phyloP scores from a whole-genome alignment of 2,113 vertebrate species.

The Thinocorus orbignyianus region DNA sequence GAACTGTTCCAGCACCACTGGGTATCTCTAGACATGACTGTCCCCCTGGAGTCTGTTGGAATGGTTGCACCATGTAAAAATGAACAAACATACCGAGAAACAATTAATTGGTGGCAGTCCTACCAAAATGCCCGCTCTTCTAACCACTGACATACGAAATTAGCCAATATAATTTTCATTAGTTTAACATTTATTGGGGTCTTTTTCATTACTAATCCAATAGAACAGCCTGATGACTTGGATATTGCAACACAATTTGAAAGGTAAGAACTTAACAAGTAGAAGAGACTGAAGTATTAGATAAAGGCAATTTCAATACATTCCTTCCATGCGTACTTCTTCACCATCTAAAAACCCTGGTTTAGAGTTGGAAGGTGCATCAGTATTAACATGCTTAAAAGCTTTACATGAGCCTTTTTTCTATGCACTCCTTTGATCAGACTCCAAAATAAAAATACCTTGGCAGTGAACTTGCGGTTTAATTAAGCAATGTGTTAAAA shows the following conservation, averaged over 20 bases:
- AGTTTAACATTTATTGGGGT: background rate
- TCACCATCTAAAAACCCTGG: background rate
- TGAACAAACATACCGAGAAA: background rate
- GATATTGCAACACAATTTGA: background rate
- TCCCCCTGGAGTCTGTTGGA: background rate
- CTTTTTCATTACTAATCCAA: background rate
- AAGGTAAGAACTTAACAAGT: background rate
- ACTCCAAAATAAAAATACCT: background rate
- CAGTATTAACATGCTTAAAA: background rate
- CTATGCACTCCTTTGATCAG: background rate
- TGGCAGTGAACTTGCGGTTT: background rate
- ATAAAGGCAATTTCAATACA: background rate
- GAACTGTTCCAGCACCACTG: background rate
- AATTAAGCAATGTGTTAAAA: background rate
- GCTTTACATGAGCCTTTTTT: background rate
- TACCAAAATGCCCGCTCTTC: background rate
- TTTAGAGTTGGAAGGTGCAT: background rate
- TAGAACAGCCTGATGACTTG: background rate
- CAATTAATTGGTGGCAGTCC: background rate
- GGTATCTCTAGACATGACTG: background rate
- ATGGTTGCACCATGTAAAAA: background rate
- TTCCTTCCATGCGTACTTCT: background rate
- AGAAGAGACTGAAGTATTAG: background rate
- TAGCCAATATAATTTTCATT: background rate
- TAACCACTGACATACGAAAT: background rate